Conservation (phyloP, 2,797 vertebrate species). For the Poeciliopsis turneri region DNA sequence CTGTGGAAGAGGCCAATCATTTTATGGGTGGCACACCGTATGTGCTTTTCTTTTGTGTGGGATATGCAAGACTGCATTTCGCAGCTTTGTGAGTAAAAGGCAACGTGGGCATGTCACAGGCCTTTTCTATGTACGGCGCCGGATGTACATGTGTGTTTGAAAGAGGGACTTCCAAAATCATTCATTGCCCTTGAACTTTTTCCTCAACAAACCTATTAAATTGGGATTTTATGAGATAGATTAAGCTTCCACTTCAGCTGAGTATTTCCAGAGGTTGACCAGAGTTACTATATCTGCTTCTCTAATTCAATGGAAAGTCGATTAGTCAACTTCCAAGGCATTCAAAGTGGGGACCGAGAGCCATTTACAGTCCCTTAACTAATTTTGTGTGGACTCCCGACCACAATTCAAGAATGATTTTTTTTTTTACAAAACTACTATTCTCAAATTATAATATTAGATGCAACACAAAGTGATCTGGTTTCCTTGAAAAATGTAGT, state of each 20-base stretch:
- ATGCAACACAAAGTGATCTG: no score
- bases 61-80: slow-evolving; percentile 56
- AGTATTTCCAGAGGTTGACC: not conserved
- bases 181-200: not conserved
- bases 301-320: not conserved
- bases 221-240: not conserved
- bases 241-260: not conserved
- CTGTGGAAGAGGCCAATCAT: slow-evolving; percentile 42
- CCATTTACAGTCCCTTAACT: no score
- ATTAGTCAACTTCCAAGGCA: not conserved
- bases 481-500: no score
- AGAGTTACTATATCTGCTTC: not conserved
- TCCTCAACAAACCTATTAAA: not conserved
- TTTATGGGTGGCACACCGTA: slow-evolving; percentile 58
- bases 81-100: slow-evolving; percentile 31
- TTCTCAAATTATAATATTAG: no score
- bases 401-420: no score
- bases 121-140: slow-evolving; percentile 22
- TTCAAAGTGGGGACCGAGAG: no score
- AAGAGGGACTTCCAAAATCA: not conserved
- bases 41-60: slow-evolving; percentile 59
- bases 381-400: no score
- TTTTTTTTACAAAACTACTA: no score
- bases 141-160: slow-evolving; percentile 25
- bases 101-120: slow-evolving; percentile 17